A percentile compares a stretch with the other conserved stretches of the same genome.
phyloP scores from a whole-genome alignment of 2,888 invertebrate species.

The Troilus luridus region DNA sequence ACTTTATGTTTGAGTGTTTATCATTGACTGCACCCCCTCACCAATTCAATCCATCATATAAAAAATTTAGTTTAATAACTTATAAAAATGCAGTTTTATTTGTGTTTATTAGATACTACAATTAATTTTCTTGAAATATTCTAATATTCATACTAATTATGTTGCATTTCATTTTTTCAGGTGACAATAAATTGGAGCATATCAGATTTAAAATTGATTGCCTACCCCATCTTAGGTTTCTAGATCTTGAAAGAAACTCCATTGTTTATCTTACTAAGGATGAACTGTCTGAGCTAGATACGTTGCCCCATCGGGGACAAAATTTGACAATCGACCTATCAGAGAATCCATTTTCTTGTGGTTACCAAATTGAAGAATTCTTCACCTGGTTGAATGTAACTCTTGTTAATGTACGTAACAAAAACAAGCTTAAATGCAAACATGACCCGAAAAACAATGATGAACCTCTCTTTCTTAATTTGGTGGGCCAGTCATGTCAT shows the following conservation, averaged over 20 bases:
- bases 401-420: constrained; percentile 74
- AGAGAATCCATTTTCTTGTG: constrained; percentile 80
- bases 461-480: constrained; percentile 19
- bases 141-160: background rate
- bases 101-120: background rate
- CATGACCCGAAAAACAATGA: constrained; percentile 35
- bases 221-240: constrained; percentile 76
- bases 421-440: constrained; percentile 73
- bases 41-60: too few relatives aligned
- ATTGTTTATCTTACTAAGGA: constrained; percentile 74
- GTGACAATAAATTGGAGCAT: constrained; percentile 72
- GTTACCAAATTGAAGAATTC: constrained; percentile 74
- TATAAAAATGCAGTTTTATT: background rate
- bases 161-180: constrained; percentile 57
- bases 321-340: constrained; percentile 76
- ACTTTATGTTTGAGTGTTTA: too few relatives aligned
- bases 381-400: constrained; percentile 77
- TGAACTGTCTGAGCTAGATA: constrained; percentile 75
- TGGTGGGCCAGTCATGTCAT: constrained; percentile 59
- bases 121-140: background rate
- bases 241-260: constrained; percentile 80
- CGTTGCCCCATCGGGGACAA: constrained; percentile 71
- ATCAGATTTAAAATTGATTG: constrained; percentile 79
- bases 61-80: background rate
- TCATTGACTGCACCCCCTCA: too few relatives aligned